Conservation (phyloP, 1,140 invertebrate genomes). For the Drosophila malerkotliana region DNA sequence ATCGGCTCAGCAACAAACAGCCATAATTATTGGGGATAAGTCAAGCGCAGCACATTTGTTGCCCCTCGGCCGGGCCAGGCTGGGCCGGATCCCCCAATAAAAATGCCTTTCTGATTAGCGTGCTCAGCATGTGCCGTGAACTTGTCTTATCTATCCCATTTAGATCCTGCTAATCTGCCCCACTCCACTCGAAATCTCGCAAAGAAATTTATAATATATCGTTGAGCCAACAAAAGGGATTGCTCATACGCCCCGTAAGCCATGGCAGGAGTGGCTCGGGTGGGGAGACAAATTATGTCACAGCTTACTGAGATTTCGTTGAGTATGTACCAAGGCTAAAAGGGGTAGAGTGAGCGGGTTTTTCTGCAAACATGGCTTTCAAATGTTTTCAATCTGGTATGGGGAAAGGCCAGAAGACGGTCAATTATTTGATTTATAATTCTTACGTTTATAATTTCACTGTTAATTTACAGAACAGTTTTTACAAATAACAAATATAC, state of each 20-base stretch:
- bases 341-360: neutral
- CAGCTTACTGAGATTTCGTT: constrained; percentile 34
- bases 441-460: neutral
- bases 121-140: constrained; percentile 60
- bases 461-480: too few relatives aligned
- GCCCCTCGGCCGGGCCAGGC: constrained; percentile 2
- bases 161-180: constrained; percentile 3
- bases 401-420: neutral
- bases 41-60: constrained; percentile 73
- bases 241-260: constrained; percentile 50
- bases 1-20: constrained; percentile 46
- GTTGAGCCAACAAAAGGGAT: constrained; percentile 37
- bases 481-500: neutral
- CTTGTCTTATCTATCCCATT: constrained; percentile 44
- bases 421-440: neutral
- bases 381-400: neutral
- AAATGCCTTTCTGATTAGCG: constrained; percentile 71
- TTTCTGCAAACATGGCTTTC: neutral
- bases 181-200: neutral
- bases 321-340: neutral
- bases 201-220: constrained; percentile 71
- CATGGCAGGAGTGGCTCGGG: constrained; percentile 6
- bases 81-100: constrained; percentile 46
- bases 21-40: constrained; percentile 71
- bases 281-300: constrained; percentile 62